phyloP scores from a whole-genome alignment of 2,113 vertebrate genomes.

The Podarcis raffonei region DNA sequence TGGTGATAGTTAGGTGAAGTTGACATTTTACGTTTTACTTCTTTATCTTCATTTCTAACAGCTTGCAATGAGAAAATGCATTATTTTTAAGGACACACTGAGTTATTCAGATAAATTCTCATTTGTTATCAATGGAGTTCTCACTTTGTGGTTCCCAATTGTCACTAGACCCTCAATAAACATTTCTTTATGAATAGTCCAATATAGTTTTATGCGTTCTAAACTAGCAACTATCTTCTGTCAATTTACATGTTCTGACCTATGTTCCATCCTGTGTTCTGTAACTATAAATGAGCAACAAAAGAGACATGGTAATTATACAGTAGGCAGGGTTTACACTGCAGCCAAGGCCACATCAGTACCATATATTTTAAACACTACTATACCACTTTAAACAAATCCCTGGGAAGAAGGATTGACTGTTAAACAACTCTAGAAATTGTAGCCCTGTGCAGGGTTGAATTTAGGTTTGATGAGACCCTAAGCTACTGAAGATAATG shows the following conservation, averaged over 20 bases:
- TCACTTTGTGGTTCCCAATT: slow-evolving; percentile 14
- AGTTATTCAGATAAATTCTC: rapidly evolving
- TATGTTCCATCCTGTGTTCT: not conserved
- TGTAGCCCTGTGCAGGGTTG: no score
- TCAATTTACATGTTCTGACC: no score
- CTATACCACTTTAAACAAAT: no score
- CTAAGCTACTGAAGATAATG: no score
- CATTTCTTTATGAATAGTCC: not conserved
- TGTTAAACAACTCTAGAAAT: no score
- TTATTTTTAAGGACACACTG: not conserved
- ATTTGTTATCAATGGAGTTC: not conserved
- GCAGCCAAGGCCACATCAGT: no score
- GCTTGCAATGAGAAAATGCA: not conserved
- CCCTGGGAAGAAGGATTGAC: no score
- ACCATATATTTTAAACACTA: no score
- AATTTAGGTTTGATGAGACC: no score
- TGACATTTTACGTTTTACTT: slow-evolving; percentile 35
- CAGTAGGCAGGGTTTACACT: not conserved
- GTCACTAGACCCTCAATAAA: slow-evolving; percentile 28
- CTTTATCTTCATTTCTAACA: slow-evolving; percentile 21
- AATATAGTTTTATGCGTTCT: not conserved
- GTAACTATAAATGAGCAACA: not conserved
- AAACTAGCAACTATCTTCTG: not conserved
- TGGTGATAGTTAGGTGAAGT: slow-evolving; percentile 20
- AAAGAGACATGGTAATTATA: not conserved